Conservation (phyloP, 1,140 invertebrate genomes). For the Zaprionus gabonicus region DNA sequence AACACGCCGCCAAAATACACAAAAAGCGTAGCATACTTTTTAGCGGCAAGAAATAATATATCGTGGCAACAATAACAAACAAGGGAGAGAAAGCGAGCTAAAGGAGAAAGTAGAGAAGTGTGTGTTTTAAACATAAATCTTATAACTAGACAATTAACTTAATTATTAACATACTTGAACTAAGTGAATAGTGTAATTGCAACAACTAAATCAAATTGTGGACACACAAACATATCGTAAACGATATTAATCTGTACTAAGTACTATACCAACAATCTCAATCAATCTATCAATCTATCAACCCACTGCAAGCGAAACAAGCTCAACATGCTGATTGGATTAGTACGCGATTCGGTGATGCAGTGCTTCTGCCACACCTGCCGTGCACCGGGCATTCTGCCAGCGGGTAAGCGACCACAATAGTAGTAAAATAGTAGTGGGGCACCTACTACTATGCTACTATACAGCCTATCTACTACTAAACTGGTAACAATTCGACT, state of each 20-base stretch:
- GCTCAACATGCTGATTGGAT: conserved; percentile 90
- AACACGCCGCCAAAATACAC: conserved; percentile 31
- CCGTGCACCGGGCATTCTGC: conserved; percentile 89
- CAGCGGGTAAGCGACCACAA: conserved; percentile 87
- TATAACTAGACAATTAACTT: conserved; percentile 28
- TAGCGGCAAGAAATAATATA: conserved; percentile 7
- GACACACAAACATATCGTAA: conserved; percentile 43
- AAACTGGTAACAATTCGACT: conserved; percentile 43
- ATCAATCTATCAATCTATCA: conserved; percentile 10
- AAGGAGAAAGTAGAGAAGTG: background rate
- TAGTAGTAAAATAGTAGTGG: conserved; percentile 32
- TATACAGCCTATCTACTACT: background rate
- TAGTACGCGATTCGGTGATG: conserved; percentile 93
- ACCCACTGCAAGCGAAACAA: conserved; percentile 6
- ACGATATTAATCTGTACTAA: conserved; percentile 15
- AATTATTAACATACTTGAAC: background rate
- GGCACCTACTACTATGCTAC: conserved; percentile 17
- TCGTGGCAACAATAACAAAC: background rate
- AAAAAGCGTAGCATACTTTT: conserved; percentile 49
- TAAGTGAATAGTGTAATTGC: conserved; percentile 1
- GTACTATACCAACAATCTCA: conserved; percentile 8
- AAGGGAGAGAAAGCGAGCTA: background rate
- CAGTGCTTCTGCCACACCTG: conserved; percentile 96
- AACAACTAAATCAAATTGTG: conserved; percentile 6
- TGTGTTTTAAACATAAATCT: conserved; percentile 16